Evolutionary conservation across 2,113 vertebrate species (phyloP).

Genomic region (Pelodiscus sinensis): DNA sequence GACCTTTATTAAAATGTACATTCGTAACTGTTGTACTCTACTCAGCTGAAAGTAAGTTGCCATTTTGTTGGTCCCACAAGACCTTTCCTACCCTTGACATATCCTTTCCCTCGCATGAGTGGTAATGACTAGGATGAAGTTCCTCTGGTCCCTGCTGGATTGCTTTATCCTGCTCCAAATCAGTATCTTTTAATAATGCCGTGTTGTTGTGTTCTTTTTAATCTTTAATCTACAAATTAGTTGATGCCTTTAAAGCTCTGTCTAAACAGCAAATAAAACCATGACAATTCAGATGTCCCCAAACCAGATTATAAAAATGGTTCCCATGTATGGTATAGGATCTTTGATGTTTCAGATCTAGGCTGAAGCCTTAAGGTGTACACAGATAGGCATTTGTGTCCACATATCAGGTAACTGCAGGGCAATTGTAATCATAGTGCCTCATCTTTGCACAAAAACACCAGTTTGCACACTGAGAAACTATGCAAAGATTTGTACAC

Average conservation of each 20-base stretch:
- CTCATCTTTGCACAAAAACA: neutral
- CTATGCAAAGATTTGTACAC: constrained; percentile 25
- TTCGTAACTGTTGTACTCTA: constrained; percentile 71
- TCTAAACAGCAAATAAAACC: neutral
- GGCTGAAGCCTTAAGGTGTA: neutral
- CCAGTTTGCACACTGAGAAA: neutral
- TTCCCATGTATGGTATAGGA: constrained; percentile 6
- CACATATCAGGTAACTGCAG: neutral
- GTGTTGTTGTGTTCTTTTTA: neutral
- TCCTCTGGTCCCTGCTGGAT: constrained; percentile 45
- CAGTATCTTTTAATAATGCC: neutral
- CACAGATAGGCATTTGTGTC: constrained; percentile 45
- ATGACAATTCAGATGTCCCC: constrained; percentile 23
- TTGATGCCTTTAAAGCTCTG: neutral
- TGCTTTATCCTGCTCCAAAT: constrained; percentile 43
- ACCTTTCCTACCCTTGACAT: constrained; percentile 71
- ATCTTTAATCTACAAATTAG: constrained; percentile 7
- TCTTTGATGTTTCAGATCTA: constrained; percentile 18
- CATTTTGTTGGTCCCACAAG: constrained; percentile 72
- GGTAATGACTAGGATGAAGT: constrained; percentile 66
- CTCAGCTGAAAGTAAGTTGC: constrained; percentile 74
- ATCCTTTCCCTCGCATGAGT: constrained; percentile 64
- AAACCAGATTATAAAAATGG: constrained; percentile 39
- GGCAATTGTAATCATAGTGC: neutral
- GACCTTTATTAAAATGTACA: constrained; percentile 72